These are phyloP conservation scores for Poeciliopsis gracilis DNA, from an alignment of 2,797 vertebrate genomes.

Conservation along the genomic window DNA sequence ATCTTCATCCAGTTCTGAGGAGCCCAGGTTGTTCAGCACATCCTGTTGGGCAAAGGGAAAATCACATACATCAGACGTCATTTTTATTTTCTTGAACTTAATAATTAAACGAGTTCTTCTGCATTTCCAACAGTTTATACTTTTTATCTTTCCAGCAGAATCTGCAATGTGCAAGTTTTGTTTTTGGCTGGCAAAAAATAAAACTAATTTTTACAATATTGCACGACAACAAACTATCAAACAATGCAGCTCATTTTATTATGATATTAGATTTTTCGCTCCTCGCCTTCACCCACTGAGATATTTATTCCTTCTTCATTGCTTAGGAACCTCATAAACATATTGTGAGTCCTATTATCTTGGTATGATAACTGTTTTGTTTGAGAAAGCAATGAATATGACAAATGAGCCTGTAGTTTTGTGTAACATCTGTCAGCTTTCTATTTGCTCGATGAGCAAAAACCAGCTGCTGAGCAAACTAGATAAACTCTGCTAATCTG, in stretches of 20 bases:
- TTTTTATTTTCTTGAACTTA: not conserved
- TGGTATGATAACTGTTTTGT: constrained; percentile 27
- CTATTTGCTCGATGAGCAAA: constrained; percentile 15
- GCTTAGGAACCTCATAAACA: constrained; percentile 30
- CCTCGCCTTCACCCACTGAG: constrained; percentile 30
- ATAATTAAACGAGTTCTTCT: not conserved
- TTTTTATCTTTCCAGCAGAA: constrained; percentile 85
- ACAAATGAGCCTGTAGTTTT: constrained; percentile 39
- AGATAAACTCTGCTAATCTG: constrained; percentile 16
- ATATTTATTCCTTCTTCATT: constrained; percentile 33
- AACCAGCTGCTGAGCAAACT: constrained; percentile 27
- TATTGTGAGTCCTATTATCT: constrained; percentile 31
- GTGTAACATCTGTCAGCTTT: constrained; percentile 44
- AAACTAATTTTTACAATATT: constrained; percentile 21
- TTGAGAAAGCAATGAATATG: constrained; percentile 32
- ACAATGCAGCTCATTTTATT: not conserved
- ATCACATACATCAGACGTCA: not conserved
- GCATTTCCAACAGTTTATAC: not conserved
- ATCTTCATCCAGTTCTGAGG: constrained; percentile 97
- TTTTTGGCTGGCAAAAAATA: not conserved
- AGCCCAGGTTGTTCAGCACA: constrained; percentile 90
- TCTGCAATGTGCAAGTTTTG: constrained; percentile 34
- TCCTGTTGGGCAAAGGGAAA: constrained; percentile 57
- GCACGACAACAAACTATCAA: constrained; percentile 9
- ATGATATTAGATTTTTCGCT: constrained; percentile 4